Percentiles rank a stretch among this genome's conserved stretches.
Evolutionary conservation across 1,140 invertebrate genomes (phyloP).

Genomic region (Dryas iulia): DNA sequence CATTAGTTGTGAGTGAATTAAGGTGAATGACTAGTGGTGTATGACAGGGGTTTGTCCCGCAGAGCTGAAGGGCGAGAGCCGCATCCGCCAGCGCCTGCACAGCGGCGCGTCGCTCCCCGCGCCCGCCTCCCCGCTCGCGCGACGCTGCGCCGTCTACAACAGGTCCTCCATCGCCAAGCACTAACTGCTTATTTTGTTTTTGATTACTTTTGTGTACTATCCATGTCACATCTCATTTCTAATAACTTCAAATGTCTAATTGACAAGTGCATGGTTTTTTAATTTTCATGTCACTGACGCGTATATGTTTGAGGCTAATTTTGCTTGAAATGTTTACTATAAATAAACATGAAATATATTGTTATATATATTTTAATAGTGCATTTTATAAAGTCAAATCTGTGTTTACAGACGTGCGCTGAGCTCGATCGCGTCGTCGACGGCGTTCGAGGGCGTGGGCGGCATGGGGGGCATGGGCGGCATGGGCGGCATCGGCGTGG

Average conservation of each 20-base stretch:
- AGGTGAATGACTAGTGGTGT: background rate
- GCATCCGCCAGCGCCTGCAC: constrained; percentile 55
- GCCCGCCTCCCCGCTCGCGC: constrained; percentile 41
- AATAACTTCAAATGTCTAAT: background rate
- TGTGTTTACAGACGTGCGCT: constrained; percentile 56
- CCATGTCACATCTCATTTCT: background rate
- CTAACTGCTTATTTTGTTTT: background rate
- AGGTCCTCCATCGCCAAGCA: constrained; percentile 26
- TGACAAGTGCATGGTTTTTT: background rate
- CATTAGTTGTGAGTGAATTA: background rate
- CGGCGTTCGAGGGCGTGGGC: constrained; percentile 49
- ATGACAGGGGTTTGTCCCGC: constrained; percentile 20
- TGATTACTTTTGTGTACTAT: background rate
- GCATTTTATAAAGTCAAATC: background rate
- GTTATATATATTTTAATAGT: too few relatives aligned
- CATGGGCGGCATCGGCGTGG: background rate
- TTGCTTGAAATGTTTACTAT: too few relatives aligned
- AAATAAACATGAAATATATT: background rate
- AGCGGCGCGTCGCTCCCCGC: constrained; percentile 51
- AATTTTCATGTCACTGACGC: background rate
- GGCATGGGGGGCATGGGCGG: constrained; percentile 28
- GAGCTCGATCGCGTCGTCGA: constrained; percentile 75
- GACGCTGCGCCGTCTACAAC: constrained; percentile 27
- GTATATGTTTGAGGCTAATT: background rate
- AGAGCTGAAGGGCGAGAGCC: constrained; percentile 39